Base-by-base conservation (phyloP, 2,797 vertebrate species). In the Dryobates pubescens region DNA sequence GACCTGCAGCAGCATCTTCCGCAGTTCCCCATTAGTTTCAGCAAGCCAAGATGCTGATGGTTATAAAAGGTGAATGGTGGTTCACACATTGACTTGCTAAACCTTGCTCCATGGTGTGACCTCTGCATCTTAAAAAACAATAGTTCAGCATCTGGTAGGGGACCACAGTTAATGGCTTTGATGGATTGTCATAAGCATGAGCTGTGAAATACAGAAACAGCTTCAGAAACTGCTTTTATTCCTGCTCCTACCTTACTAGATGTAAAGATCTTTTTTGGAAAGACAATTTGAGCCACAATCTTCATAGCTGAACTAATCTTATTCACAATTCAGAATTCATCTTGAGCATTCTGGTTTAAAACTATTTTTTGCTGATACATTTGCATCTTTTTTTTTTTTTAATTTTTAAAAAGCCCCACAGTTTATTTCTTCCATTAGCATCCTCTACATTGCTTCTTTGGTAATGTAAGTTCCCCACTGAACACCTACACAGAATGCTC, bases 391-490 rank as follows among this genome's bases (percentile, higher is more conserved):
- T 26, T 81, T 72, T 78, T 17, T 26, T 81, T 82, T 79, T 58
- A 7, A 20, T 89, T 8, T 3, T 76, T 58, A 59, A 77, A 0
- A 32, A 17, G 14, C 30, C 9, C 2, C 56, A 7, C 2, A 2
- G 36, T 67, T 75, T 95, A 45, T 96, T 96, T 95, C 54, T 94
- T 90, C 95, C 83, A 59, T 88, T 92, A 10, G 51, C 58, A 29
- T 91, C 80, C 72, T 94, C 59, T 95, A 91, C 76, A 63, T 96
- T 82, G 83, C 92, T 96, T 97, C 94, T 85, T 96, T 76, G 86
- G 92, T 95, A 91, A 90, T 84, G 7, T 67, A 81, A 93, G 51
- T 85, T 95, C 51, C 93, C 93, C 43, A 45, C 58, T 68, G 73
- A 95, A 97, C 85, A 63, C 96, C 96, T 94, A 96, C 95, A 43